Evolutionary conservation across 2,113 vertebrate species (phyloP).

Genomic region (Bubo blakistoni): DNA sequence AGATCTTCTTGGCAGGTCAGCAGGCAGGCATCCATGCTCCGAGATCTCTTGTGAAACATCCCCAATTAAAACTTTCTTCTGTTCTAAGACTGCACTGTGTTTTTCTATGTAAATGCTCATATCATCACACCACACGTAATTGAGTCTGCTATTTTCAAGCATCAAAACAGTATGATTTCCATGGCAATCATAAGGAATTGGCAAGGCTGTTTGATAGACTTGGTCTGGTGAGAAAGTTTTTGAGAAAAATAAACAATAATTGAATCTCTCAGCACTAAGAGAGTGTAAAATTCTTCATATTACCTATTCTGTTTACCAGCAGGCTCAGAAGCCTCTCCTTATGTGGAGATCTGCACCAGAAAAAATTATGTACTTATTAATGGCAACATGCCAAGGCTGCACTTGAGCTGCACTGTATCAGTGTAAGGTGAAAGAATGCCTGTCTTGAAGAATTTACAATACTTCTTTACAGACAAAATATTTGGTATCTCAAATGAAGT

Average conservation of each 20-base stretch:
- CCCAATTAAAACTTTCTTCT: neutral
- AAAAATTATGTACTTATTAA: neutral
- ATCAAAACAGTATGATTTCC: neutral
- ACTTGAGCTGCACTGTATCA: neutral
- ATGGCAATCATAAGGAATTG: neutral
- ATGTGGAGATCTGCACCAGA: neutral
- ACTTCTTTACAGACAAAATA: neutral
- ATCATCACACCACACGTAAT: neutral
- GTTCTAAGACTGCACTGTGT: neutral
- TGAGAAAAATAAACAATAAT: neutral
- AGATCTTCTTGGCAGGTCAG: neutral
- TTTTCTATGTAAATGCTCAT: neutral
- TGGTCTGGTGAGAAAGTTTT: neutral
- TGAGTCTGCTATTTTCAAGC: neutral
- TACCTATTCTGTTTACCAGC: neutral
- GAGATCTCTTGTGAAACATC: neutral
- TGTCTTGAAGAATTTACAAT: neutral
- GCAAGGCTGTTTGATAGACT: neutral
- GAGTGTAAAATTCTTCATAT: neutral
- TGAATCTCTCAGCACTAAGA: neutral
- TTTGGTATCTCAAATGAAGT: neutral
- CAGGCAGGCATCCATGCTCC: rapidly evolving
- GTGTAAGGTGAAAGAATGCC: neutral
- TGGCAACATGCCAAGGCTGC: neutral
- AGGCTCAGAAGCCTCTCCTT: neutral